These are phyloP conservation scores for Stegastes partitus DNA, from an alignment of 2,113 vertebrate genomes.

Conservation along the genomic window DNA sequence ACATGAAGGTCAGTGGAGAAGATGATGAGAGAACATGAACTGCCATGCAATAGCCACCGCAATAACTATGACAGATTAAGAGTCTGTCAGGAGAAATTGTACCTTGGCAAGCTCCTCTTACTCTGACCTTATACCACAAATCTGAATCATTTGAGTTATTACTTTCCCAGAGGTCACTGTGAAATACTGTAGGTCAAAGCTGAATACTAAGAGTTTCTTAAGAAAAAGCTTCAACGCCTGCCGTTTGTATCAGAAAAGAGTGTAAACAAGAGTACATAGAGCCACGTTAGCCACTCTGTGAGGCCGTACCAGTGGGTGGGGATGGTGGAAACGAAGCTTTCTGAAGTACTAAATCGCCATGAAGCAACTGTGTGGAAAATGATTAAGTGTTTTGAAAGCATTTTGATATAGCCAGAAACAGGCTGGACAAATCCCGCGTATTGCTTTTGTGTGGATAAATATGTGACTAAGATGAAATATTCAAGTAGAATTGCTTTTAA, in stretches of 20 bases:
- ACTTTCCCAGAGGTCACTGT: constrained; percentile 54
- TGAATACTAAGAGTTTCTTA: constrained; percentile 28
- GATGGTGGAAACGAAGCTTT: too few species aligned
- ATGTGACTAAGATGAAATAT: too few species aligned
- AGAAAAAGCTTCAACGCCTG: constrained; percentile 12
- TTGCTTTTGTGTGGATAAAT: too few species aligned
- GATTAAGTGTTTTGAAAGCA: too few species aligned
- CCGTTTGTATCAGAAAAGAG: constrained; percentile 9
- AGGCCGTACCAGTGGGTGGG: neutral
- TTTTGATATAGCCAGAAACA: too few species aligned
- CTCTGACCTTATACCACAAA: constrained; percentile 60
- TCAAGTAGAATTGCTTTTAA: too few species aligned
- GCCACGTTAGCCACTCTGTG: neutral
- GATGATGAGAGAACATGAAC: constrained; percentile 71
- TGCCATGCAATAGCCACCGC: constrained; percentile 70
- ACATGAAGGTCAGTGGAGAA: constrained; percentile 72
- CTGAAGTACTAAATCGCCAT: too few species aligned
- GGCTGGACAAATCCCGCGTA: too few species aligned
- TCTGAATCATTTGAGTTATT: constrained; percentile 70
- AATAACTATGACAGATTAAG: constrained; percentile 76
- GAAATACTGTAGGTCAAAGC: constrained; percentile 50
- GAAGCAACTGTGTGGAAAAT: too few species aligned
- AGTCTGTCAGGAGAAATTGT: constrained; percentile 66
- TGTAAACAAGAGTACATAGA: constrained; percentile 23
- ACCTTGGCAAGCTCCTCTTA: constrained; percentile 46